Base-by-base conservation (phyloP, 2,888 invertebrate species). In the Parnassius apollo region DNA sequence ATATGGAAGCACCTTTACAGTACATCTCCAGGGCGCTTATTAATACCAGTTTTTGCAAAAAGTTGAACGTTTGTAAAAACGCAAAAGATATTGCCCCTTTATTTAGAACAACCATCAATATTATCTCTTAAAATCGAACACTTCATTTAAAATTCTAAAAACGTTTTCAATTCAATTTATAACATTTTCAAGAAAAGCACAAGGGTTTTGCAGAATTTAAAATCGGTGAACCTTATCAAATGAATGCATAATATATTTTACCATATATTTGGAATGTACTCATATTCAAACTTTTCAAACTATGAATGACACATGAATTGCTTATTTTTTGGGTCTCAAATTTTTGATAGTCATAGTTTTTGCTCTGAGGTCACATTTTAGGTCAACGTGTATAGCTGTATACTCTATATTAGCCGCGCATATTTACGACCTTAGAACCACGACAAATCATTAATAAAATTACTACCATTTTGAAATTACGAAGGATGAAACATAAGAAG, bases 401-500 rank as follows among this genome's bases (percentile, higher is more conserved):
- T 35, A 35, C 4, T 35, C 4, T 35, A 0, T 4, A 3, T 35
- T 35, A 35, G 35, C 35, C 7, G 7, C 35, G 35, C 4, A 35
- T 35, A 35, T 35, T 35, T 35, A 35, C 35, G 35, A 35, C 35
- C 7, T 35, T 35, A 35, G 4, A 7, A 7, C n/a, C 7, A 35
- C 35, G 7, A 35, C 35, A 35, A 35, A 35, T 35, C 35, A 35
- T 64, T 92, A 25, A 80, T 88, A 65, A 91, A 91, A 67, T 62
- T 92, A 0, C 70, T 91, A 13, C 91, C 92, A 0, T 92, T 92
- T 65, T 91, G 89, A 61, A 94, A 95, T 49, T 96, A 94, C 72
- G 83, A 93, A 57, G 90, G 88, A 1, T 96, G 96, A 0, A 78
- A 92, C 10, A 93, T 96, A 2, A 88, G 97, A 44, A 92, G 96